A percentile compares a stretch with the other conserved stretches of the same genome.
Evolutionary conservation across 2,888 invertebrate species (phyloP).

Genomic region (Acleris sparsana): DNA sequence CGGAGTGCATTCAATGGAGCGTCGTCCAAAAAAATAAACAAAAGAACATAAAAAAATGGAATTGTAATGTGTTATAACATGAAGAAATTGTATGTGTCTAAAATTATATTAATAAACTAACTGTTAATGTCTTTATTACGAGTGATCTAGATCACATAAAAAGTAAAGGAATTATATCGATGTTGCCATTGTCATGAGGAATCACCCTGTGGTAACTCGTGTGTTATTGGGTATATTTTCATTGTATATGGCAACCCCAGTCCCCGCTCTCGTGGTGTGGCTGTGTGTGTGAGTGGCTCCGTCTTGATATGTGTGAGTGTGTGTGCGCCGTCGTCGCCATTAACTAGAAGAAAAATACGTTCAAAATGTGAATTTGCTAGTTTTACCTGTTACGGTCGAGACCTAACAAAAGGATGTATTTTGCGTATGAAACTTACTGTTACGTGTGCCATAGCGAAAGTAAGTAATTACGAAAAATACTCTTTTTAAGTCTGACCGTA

Average conservation of each 20-base stretch:
- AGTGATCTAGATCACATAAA: conserved; percentile 79
- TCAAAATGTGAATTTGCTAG: conserved; percentile 68
- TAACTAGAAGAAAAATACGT: conserved; percentile 81
- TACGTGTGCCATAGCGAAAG: not conserved
- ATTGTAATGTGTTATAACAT: conserved; percentile 67
- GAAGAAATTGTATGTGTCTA: conserved; percentile 67
- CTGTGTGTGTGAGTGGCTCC: conserved; percentile 76
- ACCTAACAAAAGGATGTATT: conserved; percentile 22
- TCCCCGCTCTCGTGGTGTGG: conserved; percentile 68
- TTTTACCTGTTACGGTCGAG: conserved; percentile 43
- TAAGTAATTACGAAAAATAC: not conserved
- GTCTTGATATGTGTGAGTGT: conserved; percentile 82
- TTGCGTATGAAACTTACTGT: too few species aligned
- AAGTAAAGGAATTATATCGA: conserved; percentile 74
- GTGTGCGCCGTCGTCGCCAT: conserved; percentile 75
- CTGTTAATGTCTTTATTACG: conserved; percentile 82
- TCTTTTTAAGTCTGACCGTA: conserved; percentile 33
- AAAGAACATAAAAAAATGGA: conserved; percentile 60
- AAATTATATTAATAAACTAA: conserved; percentile 70
- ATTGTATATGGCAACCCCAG: conserved; percentile 65
- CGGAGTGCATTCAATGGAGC: conserved; percentile 62
- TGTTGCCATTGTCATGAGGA: conserved; percentile 61
- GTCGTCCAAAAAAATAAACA: conserved; percentile 53
- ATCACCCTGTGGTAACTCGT: conserved; percentile 36
- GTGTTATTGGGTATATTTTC: conserved; percentile 45